Conservation (phyloP, 2,113 vertebrate genomes). For the Euleptes europaea region DNA sequence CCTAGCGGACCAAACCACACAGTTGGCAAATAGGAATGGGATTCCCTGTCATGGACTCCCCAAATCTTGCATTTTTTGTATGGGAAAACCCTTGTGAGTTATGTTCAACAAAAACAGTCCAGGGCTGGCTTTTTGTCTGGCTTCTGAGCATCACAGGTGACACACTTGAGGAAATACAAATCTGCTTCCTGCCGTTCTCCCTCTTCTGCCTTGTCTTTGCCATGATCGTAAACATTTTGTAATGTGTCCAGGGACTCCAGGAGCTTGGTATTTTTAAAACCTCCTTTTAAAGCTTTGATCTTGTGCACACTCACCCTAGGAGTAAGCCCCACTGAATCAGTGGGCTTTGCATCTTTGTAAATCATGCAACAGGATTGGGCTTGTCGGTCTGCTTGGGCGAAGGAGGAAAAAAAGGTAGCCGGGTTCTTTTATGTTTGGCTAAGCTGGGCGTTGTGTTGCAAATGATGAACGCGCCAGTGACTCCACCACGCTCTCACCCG, state of each 20-base stretch:
- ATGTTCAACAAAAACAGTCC: not conserved
- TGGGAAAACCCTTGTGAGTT: not conserved
- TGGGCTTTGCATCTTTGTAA: not conserved
- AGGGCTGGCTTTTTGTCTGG: not conserved
- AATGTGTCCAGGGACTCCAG: not conserved
- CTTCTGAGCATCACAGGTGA: not conserved
- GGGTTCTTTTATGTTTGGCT: not conserved
- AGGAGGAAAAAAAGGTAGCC: not conserved
- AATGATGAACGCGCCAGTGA: not conserved
- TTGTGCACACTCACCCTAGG: not conserved
- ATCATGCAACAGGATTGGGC: not conserved
- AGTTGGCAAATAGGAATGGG: not conserved
- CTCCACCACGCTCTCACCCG: not conserved
- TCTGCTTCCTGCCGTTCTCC: not conserved
- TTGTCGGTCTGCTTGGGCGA: not conserved
- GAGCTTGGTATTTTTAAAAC: not conserved
- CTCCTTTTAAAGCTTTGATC: not conserved
- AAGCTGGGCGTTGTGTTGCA: not conserved
- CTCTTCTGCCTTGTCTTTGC: constrained; percentile 24
- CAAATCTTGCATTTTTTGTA: not conserved
- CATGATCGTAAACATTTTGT: too few relatives aligned
- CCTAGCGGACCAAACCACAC: too few relatives aligned
- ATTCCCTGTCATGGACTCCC: constrained; percentile 16
- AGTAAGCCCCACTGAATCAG: not conserved
- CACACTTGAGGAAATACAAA: not conserved